Evolutionary conservation across 2,888 invertebrate genomes (phyloP).

Genomic region (Eugnorisma glareosa): DNA sequence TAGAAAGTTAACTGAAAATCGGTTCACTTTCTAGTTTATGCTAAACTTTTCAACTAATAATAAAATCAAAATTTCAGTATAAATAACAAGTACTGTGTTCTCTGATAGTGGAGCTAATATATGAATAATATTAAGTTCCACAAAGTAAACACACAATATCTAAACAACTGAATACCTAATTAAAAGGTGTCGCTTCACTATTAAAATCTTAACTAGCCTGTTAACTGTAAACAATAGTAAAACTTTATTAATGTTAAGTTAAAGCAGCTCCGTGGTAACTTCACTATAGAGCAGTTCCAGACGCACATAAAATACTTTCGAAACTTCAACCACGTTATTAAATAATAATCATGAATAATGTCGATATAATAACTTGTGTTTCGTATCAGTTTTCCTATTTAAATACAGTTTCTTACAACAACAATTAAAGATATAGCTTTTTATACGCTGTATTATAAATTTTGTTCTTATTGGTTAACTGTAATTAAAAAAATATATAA

Average conservation of each 20-base stretch:
- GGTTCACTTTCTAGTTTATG: neutral
- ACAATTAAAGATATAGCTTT: neutral
- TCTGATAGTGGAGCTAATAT: neutral
- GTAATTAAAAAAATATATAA: too few relatives aligned
- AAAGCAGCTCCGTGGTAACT: slow-evolving; percentile 36
- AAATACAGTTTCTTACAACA: neutral
- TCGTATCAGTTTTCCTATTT: neutral
- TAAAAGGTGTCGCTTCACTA: slow-evolving; percentile 29
- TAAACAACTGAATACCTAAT: slow-evolving; percentile 4
- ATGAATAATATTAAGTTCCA: neutral
- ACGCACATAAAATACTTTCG: slow-evolving; percentile 51
- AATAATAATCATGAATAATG: slow-evolving; percentile 40
- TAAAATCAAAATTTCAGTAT: neutral
- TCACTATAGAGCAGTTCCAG: slow-evolving; percentile 48
- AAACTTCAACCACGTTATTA: slow-evolving; percentile 27
- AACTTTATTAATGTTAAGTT: slow-evolving; percentile 70
- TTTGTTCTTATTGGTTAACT: neutral
- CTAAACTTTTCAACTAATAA: neutral
- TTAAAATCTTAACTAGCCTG: slow-evolving; percentile 32
- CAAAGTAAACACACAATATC: neutral
- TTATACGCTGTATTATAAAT: neutral
- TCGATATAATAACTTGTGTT: neutral
- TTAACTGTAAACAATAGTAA: slow-evolving; percentile 46
- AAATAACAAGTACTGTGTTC: neutral
- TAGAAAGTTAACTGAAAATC: neutral